Conservation (phyloP, 2,797 vertebrate species). For the Lepus oiostolus region DNA sequence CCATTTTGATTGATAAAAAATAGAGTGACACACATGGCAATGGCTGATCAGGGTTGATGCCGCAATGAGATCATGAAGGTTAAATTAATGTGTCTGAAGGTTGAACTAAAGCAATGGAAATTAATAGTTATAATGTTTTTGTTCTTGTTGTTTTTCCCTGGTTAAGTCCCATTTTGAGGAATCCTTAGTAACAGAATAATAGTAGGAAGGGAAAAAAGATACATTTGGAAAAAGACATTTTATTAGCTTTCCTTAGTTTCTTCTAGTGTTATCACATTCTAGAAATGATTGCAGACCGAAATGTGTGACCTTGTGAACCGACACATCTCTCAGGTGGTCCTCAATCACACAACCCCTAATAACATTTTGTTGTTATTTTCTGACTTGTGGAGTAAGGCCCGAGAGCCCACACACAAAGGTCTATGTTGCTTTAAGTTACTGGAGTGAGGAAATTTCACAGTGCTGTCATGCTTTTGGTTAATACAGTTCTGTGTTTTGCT, state of each 20-base stretch:
- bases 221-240: background rate
- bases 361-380: background rate
- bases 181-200: background rate
- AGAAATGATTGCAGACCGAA: background rate
- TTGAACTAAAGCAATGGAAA: background rate
- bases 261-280: background rate
- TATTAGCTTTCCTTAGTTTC: background rate
- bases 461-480: conserved; percentile 67
- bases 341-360: background rate
- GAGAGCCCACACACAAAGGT: conserved; percentile 3
- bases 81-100: conserved; percentile 10
- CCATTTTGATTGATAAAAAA: background rate
- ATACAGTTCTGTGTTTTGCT: conserved; percentile 74
- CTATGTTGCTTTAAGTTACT: conserved; percentile 13
- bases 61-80: background rate
- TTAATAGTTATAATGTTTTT: background rate
- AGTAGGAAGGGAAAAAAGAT: background rate
- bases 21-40: background rate
- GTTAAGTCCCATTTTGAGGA: background rate
- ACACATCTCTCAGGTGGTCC: background rate
- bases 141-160: conserved; percentile 8
- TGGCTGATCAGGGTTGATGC: background rate
- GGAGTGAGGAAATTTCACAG: conserved; percentile 65
- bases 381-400: background rate
- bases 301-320: background rate